Evolutionary conservation across 2,113 vertebrate species (phyloP), one percentile per base, ranked within the genome.

Genomic region (Lasiurus borealis): DNA sequence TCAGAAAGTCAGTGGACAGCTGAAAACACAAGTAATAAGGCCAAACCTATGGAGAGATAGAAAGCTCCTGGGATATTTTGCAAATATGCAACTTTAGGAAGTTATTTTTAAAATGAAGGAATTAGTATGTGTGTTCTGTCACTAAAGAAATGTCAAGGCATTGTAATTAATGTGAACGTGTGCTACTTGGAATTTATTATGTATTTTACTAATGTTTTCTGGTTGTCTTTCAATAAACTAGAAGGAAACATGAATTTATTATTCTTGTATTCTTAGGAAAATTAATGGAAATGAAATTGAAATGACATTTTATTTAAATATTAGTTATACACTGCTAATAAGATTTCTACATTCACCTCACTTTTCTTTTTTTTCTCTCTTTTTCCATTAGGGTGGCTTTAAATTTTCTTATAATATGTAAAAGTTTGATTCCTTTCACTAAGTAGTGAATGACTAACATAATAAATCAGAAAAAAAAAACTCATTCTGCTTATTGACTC

Each of bases 241-340:
- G 44, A 54, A 46, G 5, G 34, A 3, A 78, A 4, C 5, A 34
- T 82, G n/a, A 62, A 23, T 71, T 90, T 73, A 59, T 19, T 59
- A 16, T 59, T 73, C 1, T 57, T 69, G 52, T 64, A 91, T 81
- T 93, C 52, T 87, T 54, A 68, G n/a, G n/a, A 52, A 11, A 91
- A 80, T 75, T 92, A 69, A 54, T 73, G 36, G 34, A 86, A 96
- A 91, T 66, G 3, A 34, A 46, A 18, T 90, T 89, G 31, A 86
- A 96, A 91, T 66, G 4, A 29, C n/a, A 18, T 90, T 89, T 80
- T 75, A 57, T 73, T 36, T 0, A 54, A 19, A 57, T 64, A 15
- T 78, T 88, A 66, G 57, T 81, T 93, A 18, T 71, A 72, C 8
- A 34, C 6, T 71, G 14, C 27, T 83, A 77, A 78, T 59, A 73